A percentile compares a stretch with the other conserved stretches of the same genome.
Conservation (phyloP, 2,888 invertebrate species). For the Busseola fusca region DNA sequence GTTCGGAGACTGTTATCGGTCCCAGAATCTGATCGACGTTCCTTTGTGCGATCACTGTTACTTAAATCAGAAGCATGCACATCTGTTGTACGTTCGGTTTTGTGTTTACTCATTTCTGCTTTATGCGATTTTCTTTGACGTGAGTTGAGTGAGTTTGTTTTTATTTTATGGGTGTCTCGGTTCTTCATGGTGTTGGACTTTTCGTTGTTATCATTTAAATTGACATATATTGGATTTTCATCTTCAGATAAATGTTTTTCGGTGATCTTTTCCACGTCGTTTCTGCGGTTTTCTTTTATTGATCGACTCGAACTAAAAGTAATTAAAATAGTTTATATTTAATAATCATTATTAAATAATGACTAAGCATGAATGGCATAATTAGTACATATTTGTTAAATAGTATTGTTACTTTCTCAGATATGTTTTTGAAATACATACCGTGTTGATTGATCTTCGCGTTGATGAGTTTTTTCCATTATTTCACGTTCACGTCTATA, state of each 20-base stretch:
- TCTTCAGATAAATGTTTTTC: slow-evolving; percentile 59
- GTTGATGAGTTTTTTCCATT: slow-evolving; percentile 59
- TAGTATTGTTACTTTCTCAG: slow-evolving; percentile 20
- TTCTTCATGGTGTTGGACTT: slow-evolving; percentile 33
- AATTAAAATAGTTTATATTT: slow-evolving; percentile 41
- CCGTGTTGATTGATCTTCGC: slow-evolving; percentile 59
- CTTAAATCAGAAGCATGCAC: slow-evolving; percentile 26
- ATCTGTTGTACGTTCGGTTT: slow-evolving; percentile 21
- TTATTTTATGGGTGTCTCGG: slow-evolving; percentile 30
- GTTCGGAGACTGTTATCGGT: slow-evolving; percentile 48
- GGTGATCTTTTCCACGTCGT: slow-evolving; percentile 35
- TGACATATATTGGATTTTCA: slow-evolving; percentile 68
- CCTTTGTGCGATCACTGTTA: slow-evolving; percentile 28
- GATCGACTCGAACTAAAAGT: slow-evolving; percentile 54
- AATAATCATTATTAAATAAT: background rate
- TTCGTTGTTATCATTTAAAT: slow-evolving; percentile 62
- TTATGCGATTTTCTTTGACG: slow-evolving; percentile 40
- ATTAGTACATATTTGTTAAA: slow-evolving; percentile 9
- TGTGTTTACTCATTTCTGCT: slow-evolving; percentile 36
- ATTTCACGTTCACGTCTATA: slow-evolving; percentile 62
- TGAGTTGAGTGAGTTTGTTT: slow-evolving; percentile 24
- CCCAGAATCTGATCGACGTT: slow-evolving; percentile 46
- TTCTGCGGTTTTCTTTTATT: slow-evolving; percentile 50
- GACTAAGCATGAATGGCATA: slow-evolving; percentile 1
- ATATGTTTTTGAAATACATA: slow-evolving; percentile 51